phyloP scores from a whole-genome alignment of 1,140 invertebrate species.

The Drosophila parabipectinata region DNA sequence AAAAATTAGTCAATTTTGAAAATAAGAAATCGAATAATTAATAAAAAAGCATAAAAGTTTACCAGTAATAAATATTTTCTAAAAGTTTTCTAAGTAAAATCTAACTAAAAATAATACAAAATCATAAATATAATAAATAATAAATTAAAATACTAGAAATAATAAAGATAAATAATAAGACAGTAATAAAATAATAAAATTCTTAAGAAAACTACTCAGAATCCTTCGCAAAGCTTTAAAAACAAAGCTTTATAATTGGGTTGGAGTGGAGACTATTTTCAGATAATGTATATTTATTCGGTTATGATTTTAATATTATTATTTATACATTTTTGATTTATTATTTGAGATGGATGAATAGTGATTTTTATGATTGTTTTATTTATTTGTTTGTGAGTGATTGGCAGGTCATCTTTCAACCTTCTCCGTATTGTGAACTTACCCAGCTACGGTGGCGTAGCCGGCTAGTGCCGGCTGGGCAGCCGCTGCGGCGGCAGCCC shows the following conservation, averaged over 20 bases:
- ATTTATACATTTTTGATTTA: not conserved
- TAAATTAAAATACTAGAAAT: not conserved
- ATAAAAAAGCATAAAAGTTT: conserved; percentile 13
- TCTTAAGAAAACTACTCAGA: not conserved
- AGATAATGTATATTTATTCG: too few species aligned
- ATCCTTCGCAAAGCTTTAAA: not conserved
- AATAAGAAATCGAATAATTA: conserved; percentile 10
- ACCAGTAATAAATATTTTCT: conserved; percentile 4
- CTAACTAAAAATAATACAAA: not conserved
- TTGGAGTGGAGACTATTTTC: too few species aligned
- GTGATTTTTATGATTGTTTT: not conserved
- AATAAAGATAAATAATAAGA: not conserved
- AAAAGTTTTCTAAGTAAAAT: not conserved
- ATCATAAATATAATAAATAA: not conserved
- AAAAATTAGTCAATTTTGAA: conserved; percentile 56
- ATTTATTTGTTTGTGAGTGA: not conserved
- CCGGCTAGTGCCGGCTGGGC: conserved; percentile 89
- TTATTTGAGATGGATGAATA: not conserved
- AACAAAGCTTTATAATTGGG: too few species aligned
- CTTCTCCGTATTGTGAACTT: conserved; percentile 50
- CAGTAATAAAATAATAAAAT: too few species aligned
- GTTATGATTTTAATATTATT: not conserved
- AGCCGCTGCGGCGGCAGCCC: conserved; percentile 92
- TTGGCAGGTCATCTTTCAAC: not conserved
- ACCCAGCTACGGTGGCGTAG: conserved; percentile 86